Conservation (phyloP, 2,797 vertebrate genomes). For the Sebastes steindachneri region DNA sequence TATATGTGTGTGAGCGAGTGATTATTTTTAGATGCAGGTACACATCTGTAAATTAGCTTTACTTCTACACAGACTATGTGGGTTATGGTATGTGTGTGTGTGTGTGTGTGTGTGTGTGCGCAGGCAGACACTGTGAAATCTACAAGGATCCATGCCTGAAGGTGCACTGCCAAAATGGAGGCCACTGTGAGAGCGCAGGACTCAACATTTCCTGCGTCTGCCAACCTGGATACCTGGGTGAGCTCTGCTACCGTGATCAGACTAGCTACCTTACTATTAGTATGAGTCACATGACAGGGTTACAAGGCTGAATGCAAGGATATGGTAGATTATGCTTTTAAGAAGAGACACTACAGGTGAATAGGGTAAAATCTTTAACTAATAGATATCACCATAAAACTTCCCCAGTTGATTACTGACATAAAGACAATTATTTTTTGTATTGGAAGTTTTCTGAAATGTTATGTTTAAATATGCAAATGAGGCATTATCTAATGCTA, state of each 20-base stretch:
- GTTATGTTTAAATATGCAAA: too few relatives aligned
- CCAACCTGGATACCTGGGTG: constrained; percentile 89
- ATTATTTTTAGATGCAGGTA: not conserved
- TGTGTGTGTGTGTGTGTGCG: constrained; percentile 34
- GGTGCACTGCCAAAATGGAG: constrained; percentile 92
- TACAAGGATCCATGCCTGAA: constrained; percentile 95
- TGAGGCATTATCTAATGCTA: too few relatives aligned
- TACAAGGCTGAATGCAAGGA: not conserved
- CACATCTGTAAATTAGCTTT: not conserved
- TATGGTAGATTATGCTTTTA: too few relatives aligned
- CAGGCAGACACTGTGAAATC: constrained; percentile 94
- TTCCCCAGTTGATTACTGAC: too few relatives aligned
- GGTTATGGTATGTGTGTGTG: constrained; percentile 2
- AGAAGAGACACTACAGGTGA: too few relatives aligned
- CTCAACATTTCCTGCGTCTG: constrained; percentile 91
- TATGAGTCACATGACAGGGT: not conserved
- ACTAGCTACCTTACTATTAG: not conserved
- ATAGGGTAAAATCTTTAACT: too few relatives aligned
- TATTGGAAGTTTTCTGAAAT: too few relatives aligned
- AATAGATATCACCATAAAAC: too few relatives aligned
- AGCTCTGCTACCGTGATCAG: constrained; percentile 49
- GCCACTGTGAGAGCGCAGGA: constrained; percentile 89
- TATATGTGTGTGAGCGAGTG: not conserved
- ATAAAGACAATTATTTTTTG: too few relatives aligned
- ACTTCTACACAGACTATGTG: not conserved